Evolutionary conservation across 2,888 invertebrate genomes (phyloP).

Genomic region (Meteorus colon): DNA sequence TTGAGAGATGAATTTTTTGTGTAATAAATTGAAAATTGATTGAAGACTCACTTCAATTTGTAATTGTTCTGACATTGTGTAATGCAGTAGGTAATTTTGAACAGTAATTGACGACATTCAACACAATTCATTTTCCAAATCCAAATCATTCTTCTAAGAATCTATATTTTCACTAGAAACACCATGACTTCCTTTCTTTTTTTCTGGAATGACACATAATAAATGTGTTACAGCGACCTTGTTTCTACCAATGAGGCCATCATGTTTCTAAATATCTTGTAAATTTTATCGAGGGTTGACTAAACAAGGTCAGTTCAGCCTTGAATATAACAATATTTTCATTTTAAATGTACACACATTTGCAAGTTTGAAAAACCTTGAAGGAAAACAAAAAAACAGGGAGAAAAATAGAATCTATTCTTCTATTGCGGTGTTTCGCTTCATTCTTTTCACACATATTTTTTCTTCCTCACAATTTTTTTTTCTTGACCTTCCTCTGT

Average conservation of each 20-base stretch:
- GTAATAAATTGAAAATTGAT: no score
- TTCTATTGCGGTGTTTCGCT: conserved; percentile 45
- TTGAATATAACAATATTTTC: not conserved
- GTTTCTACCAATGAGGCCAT: not conserved
- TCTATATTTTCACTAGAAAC: no score
- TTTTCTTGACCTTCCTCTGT: conserved; percentile 16
- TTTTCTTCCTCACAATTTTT: conserved; percentile 5
- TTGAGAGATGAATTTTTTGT: no score
- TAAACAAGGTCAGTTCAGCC: conserved; percentile 6
- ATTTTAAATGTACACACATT: conserved; percentile 3
- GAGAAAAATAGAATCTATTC: conserved; percentile 14
- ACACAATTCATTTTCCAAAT: no score
- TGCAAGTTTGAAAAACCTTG: conserved; percentile 9
- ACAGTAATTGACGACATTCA: no score
- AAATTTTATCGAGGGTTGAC: conserved; percentile 5
- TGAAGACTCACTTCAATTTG: no score
- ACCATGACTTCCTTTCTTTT: no score
- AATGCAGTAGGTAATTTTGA: no score
- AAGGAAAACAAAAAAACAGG: no score
- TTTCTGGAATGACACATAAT: not conserved
- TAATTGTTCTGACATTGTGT: no score
- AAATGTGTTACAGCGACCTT: not conserved
- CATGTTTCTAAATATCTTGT: not conserved
- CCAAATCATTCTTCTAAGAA: no score
- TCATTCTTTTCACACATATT: conserved; percentile 28